These are phyloP conservation scores for Chrysodeixis includens DNA, from an alignment of 2,888 invertebrate species.

Conservation along the genomic window DNA sequence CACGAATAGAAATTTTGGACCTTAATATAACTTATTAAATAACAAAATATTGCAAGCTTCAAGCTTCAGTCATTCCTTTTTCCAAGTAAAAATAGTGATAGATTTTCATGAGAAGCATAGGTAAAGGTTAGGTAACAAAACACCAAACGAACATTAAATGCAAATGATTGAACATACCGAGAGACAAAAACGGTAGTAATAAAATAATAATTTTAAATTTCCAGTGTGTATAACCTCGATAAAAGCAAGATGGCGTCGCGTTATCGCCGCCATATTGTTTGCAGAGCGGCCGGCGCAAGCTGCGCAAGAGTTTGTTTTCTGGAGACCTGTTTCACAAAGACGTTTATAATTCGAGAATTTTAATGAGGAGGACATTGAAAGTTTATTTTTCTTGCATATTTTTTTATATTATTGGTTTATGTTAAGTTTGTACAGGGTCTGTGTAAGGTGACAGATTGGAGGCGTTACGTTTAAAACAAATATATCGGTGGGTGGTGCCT, in stretches of 20 bases:
- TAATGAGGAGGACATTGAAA: conserved; percentile 81
- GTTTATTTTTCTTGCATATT: conserved; percentile 60
- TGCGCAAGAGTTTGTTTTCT: conserved; percentile 87
- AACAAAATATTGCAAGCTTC: no score
- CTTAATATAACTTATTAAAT: no score
- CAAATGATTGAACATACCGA: conserved; percentile 47
- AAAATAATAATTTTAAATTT: conserved; percentile 83
- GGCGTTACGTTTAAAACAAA: conserved; percentile 61
- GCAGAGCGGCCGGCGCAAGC: conserved; percentile 69
- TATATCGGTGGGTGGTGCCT: conserved; percentile 52
- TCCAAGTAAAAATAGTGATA: no score
- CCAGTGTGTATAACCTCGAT: conserved; percentile 84
- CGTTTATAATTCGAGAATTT: conserved; percentile 75
- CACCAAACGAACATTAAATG: conserved; percentile 18
- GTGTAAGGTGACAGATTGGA: conserved; percentile 48
- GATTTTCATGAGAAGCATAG: not conserved
- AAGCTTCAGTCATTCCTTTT: no score
- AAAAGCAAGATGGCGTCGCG: conserved; percentile 82
- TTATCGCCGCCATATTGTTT: conserved; percentile 87
- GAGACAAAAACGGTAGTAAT: conserved; percentile 64
- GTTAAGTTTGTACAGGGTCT: conserved; percentile 41
- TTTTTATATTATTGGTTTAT: conserved; percentile 47
- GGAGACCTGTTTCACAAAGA: conserved; percentile 84
- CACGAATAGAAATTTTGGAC: no score
- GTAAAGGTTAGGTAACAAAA: not conserved